Conservation (phyloP, 2,888 invertebrate genomes). For the Xylota segnis region DNA sequence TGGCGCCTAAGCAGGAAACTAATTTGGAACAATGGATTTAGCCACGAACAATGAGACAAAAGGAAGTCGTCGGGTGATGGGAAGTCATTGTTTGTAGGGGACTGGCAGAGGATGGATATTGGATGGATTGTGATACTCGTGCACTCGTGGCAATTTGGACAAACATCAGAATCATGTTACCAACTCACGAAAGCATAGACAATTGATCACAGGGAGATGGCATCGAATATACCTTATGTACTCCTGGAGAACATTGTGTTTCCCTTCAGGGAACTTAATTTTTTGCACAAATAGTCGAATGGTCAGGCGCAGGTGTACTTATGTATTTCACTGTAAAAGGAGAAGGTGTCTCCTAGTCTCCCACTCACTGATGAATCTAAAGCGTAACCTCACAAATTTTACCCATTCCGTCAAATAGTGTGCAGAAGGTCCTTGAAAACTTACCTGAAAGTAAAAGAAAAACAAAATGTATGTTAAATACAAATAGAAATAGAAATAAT, state of each 20-base stretch:
- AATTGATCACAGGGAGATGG: not conserved
- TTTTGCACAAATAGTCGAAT: too few relatives aligned
- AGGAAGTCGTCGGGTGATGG: too few relatives aligned
- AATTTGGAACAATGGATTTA: conserved; percentile 59
- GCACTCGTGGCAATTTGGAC: not conserved
- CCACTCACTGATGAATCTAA: too few relatives aligned
- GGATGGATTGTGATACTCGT: not conserved
- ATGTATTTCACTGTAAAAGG: too few relatives aligned
- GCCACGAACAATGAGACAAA: conserved; percentile 51
- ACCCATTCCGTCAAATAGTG: not conserved
- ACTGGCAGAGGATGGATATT: too few relatives aligned
- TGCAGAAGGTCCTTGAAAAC: conserved; percentile 14
- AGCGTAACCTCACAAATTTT: not conserved
- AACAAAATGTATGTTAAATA: not conserved
- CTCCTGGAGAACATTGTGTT: too few relatives aligned
- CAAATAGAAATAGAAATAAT: too few relatives aligned
- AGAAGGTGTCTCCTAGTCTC: too few relatives aligned
- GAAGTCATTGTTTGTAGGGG: too few relatives aligned
- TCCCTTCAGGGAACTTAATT: too few relatives aligned
- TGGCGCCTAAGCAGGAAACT: conserved; percentile 61
- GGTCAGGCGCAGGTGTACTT: too few relatives aligned
- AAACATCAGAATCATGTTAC: not conserved
- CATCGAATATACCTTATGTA: not conserved
- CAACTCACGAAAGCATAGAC: not conserved
- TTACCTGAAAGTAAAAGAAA: conserved; percentile 40